Percentiles rank a stretch among this genome's conserved stretches.
These are phyloP conservation scores for Lutraria rhynchaena DNA, from an alignment of 1,140 invertebrate species.

Conservation along the genomic window DNA sequence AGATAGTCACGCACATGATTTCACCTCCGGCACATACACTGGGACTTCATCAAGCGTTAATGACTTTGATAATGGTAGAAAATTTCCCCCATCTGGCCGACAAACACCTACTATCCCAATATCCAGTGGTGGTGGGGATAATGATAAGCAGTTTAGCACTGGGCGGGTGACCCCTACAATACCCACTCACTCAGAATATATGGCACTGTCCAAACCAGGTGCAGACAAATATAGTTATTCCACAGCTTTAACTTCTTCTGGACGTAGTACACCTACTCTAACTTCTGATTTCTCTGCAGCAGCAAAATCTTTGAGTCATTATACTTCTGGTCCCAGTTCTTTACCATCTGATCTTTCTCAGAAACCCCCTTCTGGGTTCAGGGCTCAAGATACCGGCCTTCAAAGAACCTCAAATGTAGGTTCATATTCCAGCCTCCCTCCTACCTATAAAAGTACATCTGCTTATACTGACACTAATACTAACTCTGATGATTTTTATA, in stretches of 20 bases:
- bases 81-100: slow-evolving; percentile 32
- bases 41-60: not conserved
- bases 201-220: slow-evolving; percentile 26
- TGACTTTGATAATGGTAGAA: slow-evolving; percentile 20
- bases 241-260: not conserved
- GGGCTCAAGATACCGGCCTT: not conserved
- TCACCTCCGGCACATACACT: slow-evolving; percentile 2
- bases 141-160: slow-evolving; percentile 10
- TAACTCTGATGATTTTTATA: slow-evolving; percentile 45
- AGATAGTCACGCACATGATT: slow-evolving; percentile 9
- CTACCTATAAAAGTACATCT: slow-evolving; percentile 9
- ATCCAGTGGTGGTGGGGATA: slow-evolving; percentile 2
- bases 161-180: slow-evolving; percentile 45
- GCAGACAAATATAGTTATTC: slow-evolving; percentile 45
- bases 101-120: slow-evolving; percentile 36
- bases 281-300: slow-evolving; percentile 20
- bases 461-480: not conserved
- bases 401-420: not conserved
- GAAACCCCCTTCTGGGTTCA: slow-evolving; percentile 20
- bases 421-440: slow-evolving; percentile 19
- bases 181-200: slow-evolving; percentile 53
- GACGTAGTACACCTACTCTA: slow-evolving; percentile 32
- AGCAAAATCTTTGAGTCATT: slow-evolving; percentile 19
- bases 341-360: slow-evolving; percentile 38
- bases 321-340: slow-evolving; percentile 33